Evolutionary conservation across 35 echinoderm and acorn worm species (phyloP), one percentile per base, ranked within the genome.

Genomic region (Lytechinus variegatus): DNA sequence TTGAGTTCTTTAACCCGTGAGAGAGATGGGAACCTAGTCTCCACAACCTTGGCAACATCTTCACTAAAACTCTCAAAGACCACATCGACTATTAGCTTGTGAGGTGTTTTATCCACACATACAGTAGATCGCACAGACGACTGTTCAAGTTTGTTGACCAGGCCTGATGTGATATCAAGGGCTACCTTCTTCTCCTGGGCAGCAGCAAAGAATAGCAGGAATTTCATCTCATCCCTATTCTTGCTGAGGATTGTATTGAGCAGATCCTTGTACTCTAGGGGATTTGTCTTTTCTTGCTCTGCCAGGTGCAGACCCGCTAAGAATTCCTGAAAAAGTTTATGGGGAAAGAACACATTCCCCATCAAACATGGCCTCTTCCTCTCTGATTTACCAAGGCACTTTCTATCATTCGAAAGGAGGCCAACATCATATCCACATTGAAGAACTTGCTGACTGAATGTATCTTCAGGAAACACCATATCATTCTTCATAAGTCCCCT

Each of bases 301-400:
- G 88, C 88, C 0, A 90, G 88, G 52, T 90, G 88, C n/a, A 90
- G 52, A 52, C 88, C 88, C 12, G 88, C 88, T 33, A 90, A 10
- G 88, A 52, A 90, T 9, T 90, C 88, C 6, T 90, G 88, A 33
- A 90, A 90, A 4, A 90, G 88, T 21, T 90, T 90, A 44, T 90
- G 88, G 27, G 88, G 88, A 79, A 79, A 79, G 19, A 79, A 79
- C 4, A 79, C 66, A 24, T 79, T 79, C 66, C 66, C 66, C 2
- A 16, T 24, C 66, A 16, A 24, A 24, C 66, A 16, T 5, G 16
- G 66, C 66, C n/a, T 79, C 66, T 79, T 79, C 16, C 66, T 79
- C 66, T 79, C 66, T 79, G 66, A 79, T 79, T 24, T 79, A 24
- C 66, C 66, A 79, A 16, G 16, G 19, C 14, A 24, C 66, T 79